These are phyloP conservation scores for Phyllostomus hastatus DNA, from an alignment of 2,113 vertebrate species.

Conservation along the genomic window DNA sequence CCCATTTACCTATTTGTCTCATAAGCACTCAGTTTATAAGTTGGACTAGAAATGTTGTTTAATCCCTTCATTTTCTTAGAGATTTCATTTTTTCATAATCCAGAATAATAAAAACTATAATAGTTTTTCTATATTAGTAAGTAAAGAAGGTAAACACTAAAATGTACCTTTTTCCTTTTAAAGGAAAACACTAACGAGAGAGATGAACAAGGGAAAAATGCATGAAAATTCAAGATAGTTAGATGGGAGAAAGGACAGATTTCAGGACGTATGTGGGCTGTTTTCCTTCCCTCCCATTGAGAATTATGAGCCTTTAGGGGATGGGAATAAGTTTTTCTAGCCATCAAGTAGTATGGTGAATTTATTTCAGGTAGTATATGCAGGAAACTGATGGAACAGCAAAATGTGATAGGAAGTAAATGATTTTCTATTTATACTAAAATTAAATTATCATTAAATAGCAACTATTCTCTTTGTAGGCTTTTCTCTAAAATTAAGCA, in stretches of 20 bases:
- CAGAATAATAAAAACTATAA: background rate
- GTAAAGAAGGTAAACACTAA: background rate
- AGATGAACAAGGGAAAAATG: fast-evolving
- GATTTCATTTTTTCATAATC: background rate
- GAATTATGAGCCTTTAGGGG: background rate
- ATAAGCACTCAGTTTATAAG: background rate
- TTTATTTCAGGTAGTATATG: background rate
- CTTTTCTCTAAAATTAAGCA: background rate
- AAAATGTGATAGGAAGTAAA: background rate
- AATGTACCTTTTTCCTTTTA: background rate
- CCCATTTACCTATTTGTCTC: background rate
- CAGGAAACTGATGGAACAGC: background rate
- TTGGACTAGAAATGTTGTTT: background rate
- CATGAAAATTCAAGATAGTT: fast-evolving
- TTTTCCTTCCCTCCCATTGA: background rate
- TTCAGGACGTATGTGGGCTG: background rate
- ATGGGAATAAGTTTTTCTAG: background rate
- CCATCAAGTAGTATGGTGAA: background rate
- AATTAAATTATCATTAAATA: background rate
- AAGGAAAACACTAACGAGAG: background rate
- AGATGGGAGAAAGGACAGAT: background rate
- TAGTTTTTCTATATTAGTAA: background rate
- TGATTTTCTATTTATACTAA: background rate
- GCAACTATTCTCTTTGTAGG: background rate
- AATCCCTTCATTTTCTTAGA: background rate